Conservation (phyloP, 2,888 invertebrate species). For the Patella ulyssiponensis region DNA sequence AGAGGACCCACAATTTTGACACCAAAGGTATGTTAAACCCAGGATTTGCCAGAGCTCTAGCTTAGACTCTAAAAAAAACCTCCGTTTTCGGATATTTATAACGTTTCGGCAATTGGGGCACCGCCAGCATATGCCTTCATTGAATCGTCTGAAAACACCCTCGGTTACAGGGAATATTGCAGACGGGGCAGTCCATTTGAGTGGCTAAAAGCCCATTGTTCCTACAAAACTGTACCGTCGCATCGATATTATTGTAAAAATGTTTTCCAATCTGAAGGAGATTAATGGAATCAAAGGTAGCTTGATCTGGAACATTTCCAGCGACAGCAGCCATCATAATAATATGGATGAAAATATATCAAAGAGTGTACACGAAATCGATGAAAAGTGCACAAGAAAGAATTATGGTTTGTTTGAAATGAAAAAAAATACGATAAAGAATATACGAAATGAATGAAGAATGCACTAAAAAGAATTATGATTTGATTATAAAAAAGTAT, state of each 20-base stretch:
- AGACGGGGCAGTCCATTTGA: neutral
- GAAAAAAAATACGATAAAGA: too few species aligned
- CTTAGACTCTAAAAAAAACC: neutral
- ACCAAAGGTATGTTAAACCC: neutral
- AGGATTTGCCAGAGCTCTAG: neutral
- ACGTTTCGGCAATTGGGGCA: neutral
- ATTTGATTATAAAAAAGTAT: too few species aligned
- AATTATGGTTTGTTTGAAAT: too few species aligned
- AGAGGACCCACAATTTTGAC: neutral
- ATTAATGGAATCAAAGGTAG: neutral
- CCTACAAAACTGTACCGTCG: neutral
- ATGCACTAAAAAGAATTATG: too few species aligned
- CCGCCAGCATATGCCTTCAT: neutral
- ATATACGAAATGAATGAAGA: too few species aligned
- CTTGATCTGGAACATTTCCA: neutral
- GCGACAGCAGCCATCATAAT: neutral
- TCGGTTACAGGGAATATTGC: neutral
- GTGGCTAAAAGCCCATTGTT: neutral
- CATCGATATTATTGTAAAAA: neutral
- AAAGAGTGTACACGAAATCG: too few species aligned
- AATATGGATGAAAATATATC: too few species aligned
- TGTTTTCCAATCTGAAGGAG: neutral
- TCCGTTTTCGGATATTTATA: neutral
- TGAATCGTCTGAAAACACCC: neutral
- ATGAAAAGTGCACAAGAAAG: too few species aligned